Evolutionary conservation across 2,113 vertebrate genomes (phyloP).

Genomic region (Cyphomyrus discorhynchus): DNA sequence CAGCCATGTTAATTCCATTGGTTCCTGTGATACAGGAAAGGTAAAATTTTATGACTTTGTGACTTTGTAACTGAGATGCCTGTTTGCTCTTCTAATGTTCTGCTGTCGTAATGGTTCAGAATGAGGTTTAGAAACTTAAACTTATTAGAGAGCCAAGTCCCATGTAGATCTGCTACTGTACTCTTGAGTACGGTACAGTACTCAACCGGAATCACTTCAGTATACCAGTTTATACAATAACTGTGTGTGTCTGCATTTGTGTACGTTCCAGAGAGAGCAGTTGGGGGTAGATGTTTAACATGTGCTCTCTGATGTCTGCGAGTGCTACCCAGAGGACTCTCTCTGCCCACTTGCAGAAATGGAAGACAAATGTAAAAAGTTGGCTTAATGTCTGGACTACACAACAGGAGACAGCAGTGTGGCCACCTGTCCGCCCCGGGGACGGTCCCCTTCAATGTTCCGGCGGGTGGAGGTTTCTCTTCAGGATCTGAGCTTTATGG

Average conservation of each 20-base stretch:
- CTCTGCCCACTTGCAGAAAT: background rate
- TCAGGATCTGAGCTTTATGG: slow-evolving; percentile 29
- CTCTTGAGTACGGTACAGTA: background rate
- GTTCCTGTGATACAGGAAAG: background rate
- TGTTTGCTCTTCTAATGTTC: background rate
- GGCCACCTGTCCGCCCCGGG: background rate
- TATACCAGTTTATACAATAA: background rate
- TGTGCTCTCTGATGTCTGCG: background rate
- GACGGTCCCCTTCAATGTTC: background rate
- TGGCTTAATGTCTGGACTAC: background rate
- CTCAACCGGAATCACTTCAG: background rate
- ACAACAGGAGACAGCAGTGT: background rate
- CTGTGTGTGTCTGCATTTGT: background rate
- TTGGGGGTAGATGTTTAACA: background rate
- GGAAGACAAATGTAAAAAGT: background rate
- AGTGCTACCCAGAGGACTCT: background rate
- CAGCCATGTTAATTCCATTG: background rate
- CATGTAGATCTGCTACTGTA: background rate
- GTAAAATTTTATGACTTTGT: background rate
- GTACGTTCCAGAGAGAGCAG: background rate
- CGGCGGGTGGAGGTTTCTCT: background rate
- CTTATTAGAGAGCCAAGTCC: background rate
- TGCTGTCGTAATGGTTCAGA: background rate
- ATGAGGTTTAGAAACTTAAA: background rate
- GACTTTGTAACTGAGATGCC: background rate